Conservation (phyloP, 2,888 invertebrate genomes). For the Polylopha cassiicola region DNA sequence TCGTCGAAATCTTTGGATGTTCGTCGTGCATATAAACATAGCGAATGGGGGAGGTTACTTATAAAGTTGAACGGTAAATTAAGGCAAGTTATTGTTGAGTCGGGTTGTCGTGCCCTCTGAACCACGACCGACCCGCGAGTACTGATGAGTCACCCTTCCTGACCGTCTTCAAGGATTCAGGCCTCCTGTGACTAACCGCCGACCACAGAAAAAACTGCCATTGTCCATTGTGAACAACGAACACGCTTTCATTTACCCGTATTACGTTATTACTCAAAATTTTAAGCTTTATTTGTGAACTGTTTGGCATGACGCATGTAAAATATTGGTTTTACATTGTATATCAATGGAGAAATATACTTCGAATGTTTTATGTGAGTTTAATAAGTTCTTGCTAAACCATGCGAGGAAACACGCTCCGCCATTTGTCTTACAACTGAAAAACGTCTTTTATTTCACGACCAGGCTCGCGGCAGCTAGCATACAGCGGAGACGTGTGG, state of each 20-base stretch:
- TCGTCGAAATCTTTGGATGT: no score
- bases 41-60: conserved; percentile 6
- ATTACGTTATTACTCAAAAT: conserved; percentile 10
- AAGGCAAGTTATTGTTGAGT: conserved; percentile 27
- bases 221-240: conserved; percentile 41
- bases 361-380: no score
- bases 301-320: not conserved
- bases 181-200: conserved; percentile 54
- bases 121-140: conserved; percentile 55
- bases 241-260: conserved; percentile 13
- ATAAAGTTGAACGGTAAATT: conserved; percentile 18
- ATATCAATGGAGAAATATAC: no score
- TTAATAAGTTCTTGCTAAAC: conserved; percentile 19
- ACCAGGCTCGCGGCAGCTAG: conserved; percentile 6
- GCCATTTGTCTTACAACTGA: conserved; percentile 5
- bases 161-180: conserved; percentile 54
- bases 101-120: conserved; percentile 45
- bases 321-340: no score
- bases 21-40: no score
- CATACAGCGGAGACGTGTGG: conserved; percentile 35
- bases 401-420: conserved; percentile 8
- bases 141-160: conserved; percentile 63
- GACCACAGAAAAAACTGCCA: conserved; percentile 54
- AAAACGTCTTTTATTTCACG: conserved; percentile 17
- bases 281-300: conserved; percentile 1